phyloP scores from a whole-genome alignment of 2,888 invertebrate genomes.

The Anaspis maculata region DNA sequence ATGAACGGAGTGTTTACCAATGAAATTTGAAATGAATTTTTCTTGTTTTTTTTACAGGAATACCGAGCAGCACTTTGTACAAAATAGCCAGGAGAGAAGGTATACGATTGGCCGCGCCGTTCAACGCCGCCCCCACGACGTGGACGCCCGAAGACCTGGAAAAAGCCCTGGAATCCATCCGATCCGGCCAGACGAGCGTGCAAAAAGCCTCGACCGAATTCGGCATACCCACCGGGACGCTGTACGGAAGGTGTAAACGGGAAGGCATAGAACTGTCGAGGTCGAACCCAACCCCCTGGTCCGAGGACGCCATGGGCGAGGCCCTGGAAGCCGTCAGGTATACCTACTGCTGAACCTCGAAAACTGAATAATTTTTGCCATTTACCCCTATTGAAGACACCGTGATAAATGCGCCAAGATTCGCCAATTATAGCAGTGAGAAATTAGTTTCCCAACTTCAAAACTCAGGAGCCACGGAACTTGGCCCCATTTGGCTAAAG shows the following conservation, averaged over 20 bases:
- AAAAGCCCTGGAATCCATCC: constrained; percentile 73
- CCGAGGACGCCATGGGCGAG: constrained; percentile 88
- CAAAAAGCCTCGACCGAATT: constrained; percentile 80
- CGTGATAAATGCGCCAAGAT: too few species aligned
- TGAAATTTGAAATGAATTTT: too few species aligned
- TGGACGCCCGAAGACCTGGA: constrained; percentile 81
- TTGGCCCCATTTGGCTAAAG: too few species aligned
- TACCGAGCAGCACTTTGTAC: constrained; percentile 85
- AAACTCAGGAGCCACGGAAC: too few species aligned
- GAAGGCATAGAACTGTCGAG: constrained; percentile 84
- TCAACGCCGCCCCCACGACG: constrained; percentile 82
- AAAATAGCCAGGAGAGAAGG: constrained; percentile 87
- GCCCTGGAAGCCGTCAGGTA: constrained; percentile 83
- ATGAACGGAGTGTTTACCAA: too few species aligned
- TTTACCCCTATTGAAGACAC: too few species aligned
- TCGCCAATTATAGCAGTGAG: too few species aligned
- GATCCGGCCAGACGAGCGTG: constrained; percentile 72
- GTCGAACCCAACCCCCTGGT: constrained; percentile 88
- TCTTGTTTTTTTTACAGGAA: too few species aligned
- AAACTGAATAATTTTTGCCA: too few species aligned
- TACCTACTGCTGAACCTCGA: too few species aligned
- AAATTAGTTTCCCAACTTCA: too few species aligned
- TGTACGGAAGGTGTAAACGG: constrained; percentile 81
- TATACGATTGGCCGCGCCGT: constrained; percentile 80
- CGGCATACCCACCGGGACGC: constrained; percentile 81